Evolutionary conservation across 2,888 invertebrate genomes (phyloP), one percentile per base, ranked within the genome.

Genomic region (Odontomyia ornata): DNA sequence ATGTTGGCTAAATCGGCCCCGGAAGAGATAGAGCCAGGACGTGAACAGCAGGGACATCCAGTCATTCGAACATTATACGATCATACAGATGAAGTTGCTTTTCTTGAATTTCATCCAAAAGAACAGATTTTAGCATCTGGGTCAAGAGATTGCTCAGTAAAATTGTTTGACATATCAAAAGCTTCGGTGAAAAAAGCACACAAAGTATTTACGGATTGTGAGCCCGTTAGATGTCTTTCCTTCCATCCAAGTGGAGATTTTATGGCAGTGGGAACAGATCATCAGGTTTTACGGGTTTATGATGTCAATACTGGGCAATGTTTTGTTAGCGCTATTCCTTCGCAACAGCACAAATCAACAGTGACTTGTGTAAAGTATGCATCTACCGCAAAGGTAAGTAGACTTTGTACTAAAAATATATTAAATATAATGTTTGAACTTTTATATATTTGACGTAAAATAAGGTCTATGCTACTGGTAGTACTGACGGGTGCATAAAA

Each of bases 1-100:
- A 99, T 99, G 97, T 87, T 99, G 83, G 97, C 98, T 0, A 98
- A 99, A 85, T 98, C 97, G n/a, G 95, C 97, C 0, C 97, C 95
- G 0, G 95, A 95, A 82, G 95, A 94, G 83, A 91, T 93, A 84
- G 93, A 94, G 76, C 92, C 93, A 0, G 93, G 93, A 0, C 90
- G 95, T 81, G 94, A 95, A 82, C 95, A 94, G 77, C 95, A 98
- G 80, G 97, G 98, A 0, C 99, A 99, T 88, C 99, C 99, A 0
- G 99, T 99, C 47, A 99, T 99, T 81, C 90, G 99, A 79, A 99
- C 99, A 0, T 88, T 99, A 80, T 91, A 82, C 84, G 99, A 99
- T 87, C 99, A 99, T 84, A 92, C 96, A 43, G 98, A 98, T 86
- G 99, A 99, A 88, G 98, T 99, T 0, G 97, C 98, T 0, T 95